Percentiles rank a stretch among this genome's conserved stretches.
Conservation (phyloP, 2,888 invertebrate species). For the Toxonevra muliebris region DNA sequence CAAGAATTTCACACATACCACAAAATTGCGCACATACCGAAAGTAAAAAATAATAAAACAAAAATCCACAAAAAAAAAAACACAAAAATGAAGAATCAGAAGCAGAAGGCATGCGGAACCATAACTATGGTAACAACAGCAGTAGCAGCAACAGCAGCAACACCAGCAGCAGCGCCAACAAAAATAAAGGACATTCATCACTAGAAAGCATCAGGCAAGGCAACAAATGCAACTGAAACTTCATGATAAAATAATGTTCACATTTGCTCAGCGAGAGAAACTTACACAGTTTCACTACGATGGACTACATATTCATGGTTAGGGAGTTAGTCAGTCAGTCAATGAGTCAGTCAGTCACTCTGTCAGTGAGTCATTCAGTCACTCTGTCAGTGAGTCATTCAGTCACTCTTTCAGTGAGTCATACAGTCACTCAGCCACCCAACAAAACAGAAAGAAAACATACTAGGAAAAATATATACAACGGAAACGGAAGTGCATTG, state of each 20-base stretch:
- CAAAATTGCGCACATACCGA: slow-evolving; percentile 18
- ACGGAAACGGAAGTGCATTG: slow-evolving; percentile 15
- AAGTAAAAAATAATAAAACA: background rate
- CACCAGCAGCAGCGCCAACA: background rate
- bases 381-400: no score
- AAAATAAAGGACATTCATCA: background rate
- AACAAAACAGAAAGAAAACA: no score
- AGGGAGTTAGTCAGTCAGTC: background rate
- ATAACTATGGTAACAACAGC: background rate
- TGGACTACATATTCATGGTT: background rate
- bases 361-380: no score
- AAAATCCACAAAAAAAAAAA: background rate
- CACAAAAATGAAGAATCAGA: background rate
- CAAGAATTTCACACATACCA: slow-evolving; percentile 21
- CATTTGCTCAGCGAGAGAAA: background rate
- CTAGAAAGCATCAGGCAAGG: background rate
- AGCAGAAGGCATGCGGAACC: background rate
- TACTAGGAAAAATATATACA: background rate
- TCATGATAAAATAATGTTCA: no score
- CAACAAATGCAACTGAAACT: no score
- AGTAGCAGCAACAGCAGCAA: background rate
- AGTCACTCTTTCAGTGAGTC: no score
- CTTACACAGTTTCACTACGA: background rate
- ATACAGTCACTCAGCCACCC: no score
- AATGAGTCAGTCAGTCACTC: background rate